These are phyloP conservation scores for Resseliella maxima DNA, from an alignment of 2,888 invertebrate genomes.

Conservation along the genomic window DNA sequence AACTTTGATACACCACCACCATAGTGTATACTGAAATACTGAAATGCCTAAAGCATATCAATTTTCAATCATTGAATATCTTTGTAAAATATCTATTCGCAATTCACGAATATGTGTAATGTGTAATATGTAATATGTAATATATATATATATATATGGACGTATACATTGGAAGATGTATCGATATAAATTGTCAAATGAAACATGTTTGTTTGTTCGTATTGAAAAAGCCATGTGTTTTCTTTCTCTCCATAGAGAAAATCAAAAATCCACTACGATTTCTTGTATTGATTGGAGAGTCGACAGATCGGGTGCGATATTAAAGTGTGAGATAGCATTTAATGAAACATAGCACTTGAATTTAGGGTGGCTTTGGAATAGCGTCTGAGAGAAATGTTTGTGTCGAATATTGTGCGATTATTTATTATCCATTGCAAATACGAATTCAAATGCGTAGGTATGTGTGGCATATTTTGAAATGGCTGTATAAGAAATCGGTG, in stretches of 20 bases:
- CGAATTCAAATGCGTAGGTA: too few species aligned
- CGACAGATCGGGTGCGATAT: background rate
- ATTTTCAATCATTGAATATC: slow-evolving; percentile 43
- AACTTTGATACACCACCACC: slow-evolving; percentile 30
- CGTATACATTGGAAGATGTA: background rate
- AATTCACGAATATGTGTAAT: too few species aligned
- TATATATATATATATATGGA: background rate
- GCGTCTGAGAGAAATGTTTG: too few species aligned
- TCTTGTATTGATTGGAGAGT: too few species aligned
- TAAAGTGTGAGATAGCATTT: background rate
- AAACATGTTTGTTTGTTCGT: too few species aligned
- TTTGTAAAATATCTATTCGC: background rate
- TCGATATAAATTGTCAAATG: background rate
- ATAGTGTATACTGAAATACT: too few species aligned
- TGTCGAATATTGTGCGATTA: background rate
- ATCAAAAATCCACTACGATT: too few species aligned
- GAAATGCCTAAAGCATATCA: slow-evolving; percentile 27
- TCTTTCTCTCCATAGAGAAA: background rate
- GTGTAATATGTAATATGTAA: too few species aligned
- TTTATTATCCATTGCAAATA: background rate
- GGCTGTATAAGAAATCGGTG: too few species aligned
- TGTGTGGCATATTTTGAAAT: background rate
- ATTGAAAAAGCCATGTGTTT: too few species aligned
- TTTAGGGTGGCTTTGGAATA: too few species aligned
- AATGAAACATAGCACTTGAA: background rate